A percentile compares a stretch with the other conserved stretches of the same genome.
phyloP scores from a whole-genome alignment of 2,113 vertebrate genomes.

The Uropsilus gracilis region DNA sequence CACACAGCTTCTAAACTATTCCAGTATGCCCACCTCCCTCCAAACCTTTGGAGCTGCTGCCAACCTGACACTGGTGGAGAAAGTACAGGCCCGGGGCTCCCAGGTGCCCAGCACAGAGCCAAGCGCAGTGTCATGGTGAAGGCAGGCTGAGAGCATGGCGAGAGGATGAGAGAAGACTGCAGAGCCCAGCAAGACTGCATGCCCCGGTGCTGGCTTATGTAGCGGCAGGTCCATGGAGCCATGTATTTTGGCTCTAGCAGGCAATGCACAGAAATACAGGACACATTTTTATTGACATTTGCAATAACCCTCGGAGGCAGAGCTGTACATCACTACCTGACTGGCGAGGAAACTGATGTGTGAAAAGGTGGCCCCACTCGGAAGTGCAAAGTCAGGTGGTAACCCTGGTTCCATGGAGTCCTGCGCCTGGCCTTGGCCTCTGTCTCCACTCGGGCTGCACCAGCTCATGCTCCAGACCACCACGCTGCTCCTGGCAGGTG shows the following conservation, averaged over 20 bases:
- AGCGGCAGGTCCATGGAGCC: neutral
- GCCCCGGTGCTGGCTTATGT: rapidly evolving
- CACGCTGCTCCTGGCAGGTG: neutral
- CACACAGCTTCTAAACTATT: neutral
- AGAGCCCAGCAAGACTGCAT: no score
- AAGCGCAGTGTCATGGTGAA: rapidly evolving
- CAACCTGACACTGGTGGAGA: neutral
- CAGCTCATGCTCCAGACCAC: neutral
- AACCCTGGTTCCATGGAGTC: neutral
- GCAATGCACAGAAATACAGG: rapidly evolving
- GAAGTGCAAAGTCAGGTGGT: neutral
- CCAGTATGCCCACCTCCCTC: neutral
- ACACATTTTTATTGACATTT: neutral
- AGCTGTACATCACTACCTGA: neutral
- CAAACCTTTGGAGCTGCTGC: neutral
- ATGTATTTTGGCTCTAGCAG: neutral
- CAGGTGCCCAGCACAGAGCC: neutral
- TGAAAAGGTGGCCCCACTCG: neutral
- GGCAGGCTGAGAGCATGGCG: neutral
- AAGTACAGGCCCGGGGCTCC: neutral
- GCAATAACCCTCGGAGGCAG: neutral
- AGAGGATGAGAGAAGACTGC: no score
- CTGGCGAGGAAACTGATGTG: neutral
- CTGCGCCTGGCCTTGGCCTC: neutral
- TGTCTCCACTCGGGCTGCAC: neutral